Conservation (phyloP, 2,888 invertebrate species). For the Deilephila porcellus region DNA sequence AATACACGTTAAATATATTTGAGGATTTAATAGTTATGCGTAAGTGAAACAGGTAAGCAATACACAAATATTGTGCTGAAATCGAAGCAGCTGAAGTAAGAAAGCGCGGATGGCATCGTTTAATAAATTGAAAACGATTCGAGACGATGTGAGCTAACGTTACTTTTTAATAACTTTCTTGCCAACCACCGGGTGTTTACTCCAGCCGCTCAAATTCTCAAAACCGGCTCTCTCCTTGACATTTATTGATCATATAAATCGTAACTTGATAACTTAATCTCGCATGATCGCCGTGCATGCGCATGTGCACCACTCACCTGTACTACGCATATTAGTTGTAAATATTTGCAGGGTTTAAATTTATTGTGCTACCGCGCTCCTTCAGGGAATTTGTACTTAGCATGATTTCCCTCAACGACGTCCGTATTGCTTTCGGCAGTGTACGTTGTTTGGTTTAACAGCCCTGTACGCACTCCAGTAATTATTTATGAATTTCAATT, state of each 20-base stretch:
- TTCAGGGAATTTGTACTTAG: constrained; percentile 17
- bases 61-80: background rate
- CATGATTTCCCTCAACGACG: constrained; percentile 1
- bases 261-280: constrained; percentile 70
- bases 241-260: constrained; percentile 68
- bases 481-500: constrained; percentile 59
- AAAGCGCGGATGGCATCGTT: constrained; percentile 46
- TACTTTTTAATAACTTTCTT: constrained; percentile 60
- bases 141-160: constrained; percentile 48
- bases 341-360: constrained; percentile 26
- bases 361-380: constrained; percentile 35
- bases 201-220: constrained; percentile 43
- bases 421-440: constrained; percentile 53
- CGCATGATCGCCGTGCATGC: constrained; percentile 48
- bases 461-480: constrained; percentile 44
- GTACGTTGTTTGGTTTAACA: constrained; percentile 37
- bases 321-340: constrained; percentile 37
- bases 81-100: constrained; percentile 42
- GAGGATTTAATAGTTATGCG: no score
- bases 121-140: constrained; percentile 54
- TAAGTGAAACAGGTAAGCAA: no score
- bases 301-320: constrained; percentile 39
- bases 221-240: constrained; percentile 47
- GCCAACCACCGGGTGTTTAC: constrained; percentile 48
- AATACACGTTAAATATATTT: no score